phyloP scores from a whole-genome alignment of 2,113 vertebrate species.

The Micromys minutus region DNA sequence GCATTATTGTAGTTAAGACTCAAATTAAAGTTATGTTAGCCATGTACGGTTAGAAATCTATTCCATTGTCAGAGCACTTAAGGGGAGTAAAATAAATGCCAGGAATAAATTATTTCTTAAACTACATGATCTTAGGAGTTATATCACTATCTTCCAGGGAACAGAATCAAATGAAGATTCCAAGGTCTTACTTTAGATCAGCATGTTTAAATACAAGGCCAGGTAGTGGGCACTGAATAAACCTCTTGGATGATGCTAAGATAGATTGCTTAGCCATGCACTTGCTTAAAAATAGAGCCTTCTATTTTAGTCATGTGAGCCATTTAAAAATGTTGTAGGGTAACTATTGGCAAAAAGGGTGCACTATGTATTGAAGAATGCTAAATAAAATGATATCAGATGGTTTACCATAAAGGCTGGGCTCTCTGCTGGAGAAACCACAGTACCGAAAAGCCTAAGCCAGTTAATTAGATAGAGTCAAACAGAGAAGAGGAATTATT shows the following conservation, averaged over 20 bases:
- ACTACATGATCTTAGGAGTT: constrained; percentile 9
- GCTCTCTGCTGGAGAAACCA: not conserved
- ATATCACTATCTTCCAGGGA: constrained; percentile 12
- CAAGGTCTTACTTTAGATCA: constrained; percentile 6
- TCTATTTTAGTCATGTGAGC: not conserved
- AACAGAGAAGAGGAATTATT: not conserved
- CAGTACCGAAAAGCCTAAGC: not conserved
- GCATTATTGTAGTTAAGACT: not conserved
- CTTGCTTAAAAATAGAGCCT: not conserved
- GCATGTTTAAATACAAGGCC: constrained; percentile 6
- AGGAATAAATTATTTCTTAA: constrained; percentile 36
- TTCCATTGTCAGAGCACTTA: not conserved
- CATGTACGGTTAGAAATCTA: not conserved
- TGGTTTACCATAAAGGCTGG: not conserved
- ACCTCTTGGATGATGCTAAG: not conserved
- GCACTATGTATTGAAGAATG: not conserved
- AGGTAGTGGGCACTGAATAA: not conserved
- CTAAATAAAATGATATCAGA: not conserved
- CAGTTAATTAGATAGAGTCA: not conserved
- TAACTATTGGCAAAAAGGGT: not conserved
- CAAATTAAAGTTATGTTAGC: constrained; percentile 2
- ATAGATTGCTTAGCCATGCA: not conserved
- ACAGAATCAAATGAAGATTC: constrained; percentile 32
- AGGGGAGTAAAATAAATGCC: constrained; percentile 52
- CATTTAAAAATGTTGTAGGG: not conserved